phyloP scores from a whole-genome alignment of 30 jellyfish, hydroid and myxozoan species.

The Nemopilema nomurai region DNA sequence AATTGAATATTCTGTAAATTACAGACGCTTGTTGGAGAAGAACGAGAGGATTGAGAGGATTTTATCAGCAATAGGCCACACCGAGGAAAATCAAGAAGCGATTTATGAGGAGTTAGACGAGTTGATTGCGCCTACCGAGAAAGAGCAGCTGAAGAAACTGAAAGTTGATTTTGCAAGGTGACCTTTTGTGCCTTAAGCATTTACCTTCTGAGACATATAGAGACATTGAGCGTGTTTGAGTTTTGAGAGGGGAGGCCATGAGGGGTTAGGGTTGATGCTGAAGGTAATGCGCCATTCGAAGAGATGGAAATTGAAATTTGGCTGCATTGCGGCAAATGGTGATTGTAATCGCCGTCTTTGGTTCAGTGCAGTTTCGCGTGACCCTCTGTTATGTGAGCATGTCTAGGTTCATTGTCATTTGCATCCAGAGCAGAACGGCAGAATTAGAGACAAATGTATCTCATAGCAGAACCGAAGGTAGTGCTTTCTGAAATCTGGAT shows the following conservation, averaged over 20 bases:
- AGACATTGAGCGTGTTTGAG: not conserved
- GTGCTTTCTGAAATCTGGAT: too few relatives aligned
- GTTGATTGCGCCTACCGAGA: slow-evolving; percentile 91
- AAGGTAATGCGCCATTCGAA: not conserved
- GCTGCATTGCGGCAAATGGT: too few relatives aligned
- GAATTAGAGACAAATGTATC: too few relatives aligned
- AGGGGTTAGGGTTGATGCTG: not conserved
- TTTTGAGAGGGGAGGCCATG: not conserved
- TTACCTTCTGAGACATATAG: too few relatives aligned
- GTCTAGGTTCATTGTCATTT: too few relatives aligned
- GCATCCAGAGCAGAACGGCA: too few relatives aligned
- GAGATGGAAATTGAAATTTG: not conserved
- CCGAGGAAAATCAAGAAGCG: slow-evolving; percentile 82
- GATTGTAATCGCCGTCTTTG: too few relatives aligned
- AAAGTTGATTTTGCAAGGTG: slow-evolving; percentile 87
- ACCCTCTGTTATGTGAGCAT: too few relatives aligned
- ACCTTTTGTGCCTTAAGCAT: too few relatives aligned
- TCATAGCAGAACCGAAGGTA: too few relatives aligned
- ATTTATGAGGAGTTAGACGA: slow-evolving; percentile 91
- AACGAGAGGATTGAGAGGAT: slow-evolving; percentile 90
- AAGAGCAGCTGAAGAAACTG: slow-evolving; percentile 83
- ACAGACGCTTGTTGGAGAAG: slow-evolving; percentile 89
- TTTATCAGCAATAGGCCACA: slow-evolving; percentile 74
- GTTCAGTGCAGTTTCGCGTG: too few relatives aligned
- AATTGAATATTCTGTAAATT: not conserved